A percentile compares a stretch with the other conserved stretches of the same genome.
Evolutionary conservation across 1,140 invertebrate species (phyloP).

Genomic region (Drepana arcuata): DNA sequence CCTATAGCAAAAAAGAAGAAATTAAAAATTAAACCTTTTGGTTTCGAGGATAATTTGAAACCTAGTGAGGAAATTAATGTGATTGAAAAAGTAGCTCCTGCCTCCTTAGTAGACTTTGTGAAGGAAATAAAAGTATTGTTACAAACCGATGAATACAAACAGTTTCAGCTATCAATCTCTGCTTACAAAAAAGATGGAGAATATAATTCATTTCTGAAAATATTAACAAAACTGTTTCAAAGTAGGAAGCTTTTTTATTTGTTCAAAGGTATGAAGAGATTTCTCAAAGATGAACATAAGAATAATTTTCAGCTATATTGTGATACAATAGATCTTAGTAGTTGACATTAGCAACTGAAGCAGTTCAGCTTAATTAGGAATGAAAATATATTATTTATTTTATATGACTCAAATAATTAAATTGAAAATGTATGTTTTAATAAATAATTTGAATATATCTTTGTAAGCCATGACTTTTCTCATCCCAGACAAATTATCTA

Average conservation of each 20-base stretch:
- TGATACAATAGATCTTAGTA: constrained; percentile 21
- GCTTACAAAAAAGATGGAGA: constrained; percentile 73
- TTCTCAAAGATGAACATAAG: constrained; percentile 73
- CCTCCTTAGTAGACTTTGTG: constrained; percentile 61
- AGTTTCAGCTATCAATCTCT: constrained; percentile 74
- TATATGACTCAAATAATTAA: not conserved
- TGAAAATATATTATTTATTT: not conserved
- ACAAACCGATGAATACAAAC: constrained; percentile 69
- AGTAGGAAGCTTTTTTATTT: constrained; percentile 73
- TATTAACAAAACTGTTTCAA: constrained; percentile 70
- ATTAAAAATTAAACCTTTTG: constrained; percentile 70
- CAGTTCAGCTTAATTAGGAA: not conserved
- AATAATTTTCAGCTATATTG: constrained; percentile 69
- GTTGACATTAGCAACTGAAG: not conserved
- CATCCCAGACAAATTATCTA: too few relatives aligned
- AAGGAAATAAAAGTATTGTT: constrained; percentile 73
- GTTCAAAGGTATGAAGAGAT: constrained; percentile 75
- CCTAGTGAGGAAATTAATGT: constrained; percentile 3
- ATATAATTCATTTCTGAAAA: constrained; percentile 66
- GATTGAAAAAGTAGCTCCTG: constrained; percentile 46
- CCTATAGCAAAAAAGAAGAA: constrained; percentile 66
- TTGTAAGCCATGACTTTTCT: too few relatives aligned
- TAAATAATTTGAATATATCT: constrained; percentile 10
- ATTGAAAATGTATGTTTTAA: constrained; percentile 13
- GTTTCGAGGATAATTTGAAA: constrained; percentile 51